Evolutionary conservation across 2,888 invertebrate species (phyloP), one percentile per base, ranked within the genome.

Genomic region (Baccha elongata): DNA sequence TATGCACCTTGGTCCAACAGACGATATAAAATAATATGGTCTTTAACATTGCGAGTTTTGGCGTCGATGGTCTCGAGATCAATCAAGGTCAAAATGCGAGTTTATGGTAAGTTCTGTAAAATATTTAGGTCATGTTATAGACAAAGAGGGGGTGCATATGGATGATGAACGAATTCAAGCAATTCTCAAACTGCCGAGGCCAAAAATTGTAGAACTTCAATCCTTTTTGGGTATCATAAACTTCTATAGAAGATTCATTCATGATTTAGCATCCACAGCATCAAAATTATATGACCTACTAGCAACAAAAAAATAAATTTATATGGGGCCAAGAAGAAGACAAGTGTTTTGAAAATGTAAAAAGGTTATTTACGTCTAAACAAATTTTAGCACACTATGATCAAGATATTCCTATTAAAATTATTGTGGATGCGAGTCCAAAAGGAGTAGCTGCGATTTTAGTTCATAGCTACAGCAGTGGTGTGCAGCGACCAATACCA

Each of bases 171-270:
- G 23, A 23, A 5, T 23, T 23, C 3, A 23, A 4, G 23, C 17
- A 5, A 35, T 53, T 17, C 4, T 35, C 2, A 53, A 53, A 17
- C 35, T 53, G 10, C 55, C 55, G 21, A 55, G n/a, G n/a, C 37
- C 55, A n/a, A n/a, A n/a, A 7, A 8, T 55, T 40, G 37, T 13
- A 6, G 55, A 55, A 55, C 21, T 23, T 35, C 55, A 13, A 85
- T 85, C 87, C 1, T 89, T 88, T 71, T 35, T 86, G 2, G 88
- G 89, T 88, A 76, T 5, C 5, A 76, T 88, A 0, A 89, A 89
- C 78, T 90, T 88, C 3, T 5, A 23, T 23, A 23, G 23, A 5
- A 23, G 5, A 23, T 23, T 23, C 5, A 23, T 23, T 5, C 23
- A 23, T 23, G 23, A 23, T 23, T 5, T 4, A 23, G 23, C 23